Evolutionary conservation across 1,140 invertebrate genomes (phyloP), one percentile per base, ranked within the genome.

Genomic region (Lordiphosa clarofinis): DNA sequence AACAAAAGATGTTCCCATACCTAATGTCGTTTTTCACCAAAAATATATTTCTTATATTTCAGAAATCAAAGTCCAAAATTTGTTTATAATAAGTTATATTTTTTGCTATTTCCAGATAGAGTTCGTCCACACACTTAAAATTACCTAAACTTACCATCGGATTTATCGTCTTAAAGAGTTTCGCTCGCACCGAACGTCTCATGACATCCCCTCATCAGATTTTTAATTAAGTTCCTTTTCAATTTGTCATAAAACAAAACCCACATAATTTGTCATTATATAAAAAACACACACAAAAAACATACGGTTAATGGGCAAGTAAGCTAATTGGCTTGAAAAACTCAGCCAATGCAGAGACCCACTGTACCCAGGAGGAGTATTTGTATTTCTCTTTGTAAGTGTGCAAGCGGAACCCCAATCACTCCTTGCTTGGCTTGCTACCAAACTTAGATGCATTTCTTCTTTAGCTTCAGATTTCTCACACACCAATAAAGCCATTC

Each of bases 251-350:
- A 19, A 19, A 19, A 19, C 2, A 3, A 19, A 58, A 59, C 33
- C 33, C 50, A 58, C 65, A 50, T 54, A 65, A 56, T 56, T 56
- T 65, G 42, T 52, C 39, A 61, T 81, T 81, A 81, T 56, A 62
- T 56, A 66, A 81, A 56, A 15, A 24, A 24, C 21, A 24, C 4
- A 24, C 21, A 5, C 3, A 0, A 36, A 43, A 68, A 54, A 72
- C 57, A 54, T 19, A 58, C 44, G 42, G 28, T 53, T 36, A 48
- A 68, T 81, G 75, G 56, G 65, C 71, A 70, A 56, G 46, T 62
- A 33, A 71, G 76, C 68, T 81, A 81, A 81, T 81, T 81, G 72
- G 72, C 68, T 71, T 79, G 75, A 76, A 75, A 79, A 73, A 74
- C 35, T 49, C 28, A 19, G 52, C 38, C 46, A 73, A 68, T 39